Percentiles rank a stretch among this genome's conserved stretches.
These are phyloP conservation scores for Biston stratarius DNA, from an alignment of 2,888 invertebrate species.

Conservation along the genomic window DNA sequence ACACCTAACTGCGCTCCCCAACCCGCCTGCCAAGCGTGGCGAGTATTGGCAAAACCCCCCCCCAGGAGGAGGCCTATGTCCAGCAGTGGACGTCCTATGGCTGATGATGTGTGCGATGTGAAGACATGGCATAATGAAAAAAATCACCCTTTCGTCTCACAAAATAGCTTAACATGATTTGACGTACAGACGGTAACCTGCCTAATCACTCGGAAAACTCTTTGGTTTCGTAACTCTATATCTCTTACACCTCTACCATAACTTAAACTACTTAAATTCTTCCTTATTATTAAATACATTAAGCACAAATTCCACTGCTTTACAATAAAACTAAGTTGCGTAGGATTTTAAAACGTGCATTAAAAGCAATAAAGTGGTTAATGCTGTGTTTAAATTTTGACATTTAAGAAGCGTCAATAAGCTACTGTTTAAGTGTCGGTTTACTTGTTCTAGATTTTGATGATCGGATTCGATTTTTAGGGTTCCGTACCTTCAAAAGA, in stretches of 20 bases:
- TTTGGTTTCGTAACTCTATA: constrained; percentile 78
- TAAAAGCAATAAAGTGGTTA: constrained; percentile 47
- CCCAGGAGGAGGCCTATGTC: too few species aligned
- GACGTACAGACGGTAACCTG: constrained; percentile 77
- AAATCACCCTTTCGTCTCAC: constrained; percentile 58
- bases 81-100: too few species aligned
- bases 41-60: too few species aligned
- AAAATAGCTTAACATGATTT: constrained; percentile 65
- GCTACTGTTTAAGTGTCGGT: constrained; percentile 81
- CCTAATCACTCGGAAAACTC: constrained; percentile 80
- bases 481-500: too few species aligned
- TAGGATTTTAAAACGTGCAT: constrained; percentile 40
- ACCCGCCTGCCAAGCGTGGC: too few species aligned
- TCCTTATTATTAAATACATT: constrained; percentile 37
- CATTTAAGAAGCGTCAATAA: constrained; percentile 64
- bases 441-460: constrained; percentile 77
- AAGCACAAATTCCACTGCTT: constrained; percentile 39
- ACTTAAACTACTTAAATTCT: constrained; percentile 40
- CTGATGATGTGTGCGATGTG: too few species aligned
- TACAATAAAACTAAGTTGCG: neutral
- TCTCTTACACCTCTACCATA: constrained; percentile 52
- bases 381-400: constrained; percentile 46
- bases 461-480: constrained; percentile 75
- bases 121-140: neutral
- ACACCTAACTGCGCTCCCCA: too few species aligned